These are phyloP conservation scores for Macrochelys suwanniensis DNA, from an alignment of 2,797 vertebrate species.

Conservation along the genomic window DNA sequence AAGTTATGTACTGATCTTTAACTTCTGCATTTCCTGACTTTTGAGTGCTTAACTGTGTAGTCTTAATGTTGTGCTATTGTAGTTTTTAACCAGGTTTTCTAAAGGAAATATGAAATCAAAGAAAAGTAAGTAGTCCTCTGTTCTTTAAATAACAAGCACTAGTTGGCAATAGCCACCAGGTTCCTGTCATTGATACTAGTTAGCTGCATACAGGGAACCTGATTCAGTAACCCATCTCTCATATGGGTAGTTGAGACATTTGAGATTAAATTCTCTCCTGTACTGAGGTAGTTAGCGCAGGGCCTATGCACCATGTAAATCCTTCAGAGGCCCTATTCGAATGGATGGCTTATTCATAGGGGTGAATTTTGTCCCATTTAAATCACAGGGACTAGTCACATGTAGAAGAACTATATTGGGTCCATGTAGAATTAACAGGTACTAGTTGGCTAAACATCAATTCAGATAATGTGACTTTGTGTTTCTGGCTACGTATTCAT, in stretches of 20 bases:
- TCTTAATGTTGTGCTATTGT: neutral
- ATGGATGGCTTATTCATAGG: fast-evolving
- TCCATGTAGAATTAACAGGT: neutral
- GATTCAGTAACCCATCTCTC: neutral
- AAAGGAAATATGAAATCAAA: neutral
- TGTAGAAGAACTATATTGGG: neutral
- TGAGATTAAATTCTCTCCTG: neutral
- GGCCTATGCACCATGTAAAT: neutral
- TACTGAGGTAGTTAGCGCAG: neutral
- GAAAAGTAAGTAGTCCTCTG: neutral
- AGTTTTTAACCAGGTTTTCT: neutral
- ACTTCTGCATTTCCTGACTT: neutral
- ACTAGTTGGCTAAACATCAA: neutral
- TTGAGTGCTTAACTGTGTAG: neutral
- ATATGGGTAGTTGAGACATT: fast-evolving
- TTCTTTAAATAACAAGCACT: neutral
- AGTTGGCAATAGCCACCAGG: neutral
- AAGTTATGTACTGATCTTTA: neutral
- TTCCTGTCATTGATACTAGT: neutral
- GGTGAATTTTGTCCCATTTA: neutral
- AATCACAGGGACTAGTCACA: neutral
- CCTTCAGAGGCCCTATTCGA: neutral
- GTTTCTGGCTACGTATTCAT: neutral
- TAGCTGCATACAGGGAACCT: neutral
- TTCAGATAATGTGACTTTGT: neutral